Evolutionary conservation across 2,113 vertebrate genomes (phyloP).

Genomic region (Amblyopsis rosae): DNA sequence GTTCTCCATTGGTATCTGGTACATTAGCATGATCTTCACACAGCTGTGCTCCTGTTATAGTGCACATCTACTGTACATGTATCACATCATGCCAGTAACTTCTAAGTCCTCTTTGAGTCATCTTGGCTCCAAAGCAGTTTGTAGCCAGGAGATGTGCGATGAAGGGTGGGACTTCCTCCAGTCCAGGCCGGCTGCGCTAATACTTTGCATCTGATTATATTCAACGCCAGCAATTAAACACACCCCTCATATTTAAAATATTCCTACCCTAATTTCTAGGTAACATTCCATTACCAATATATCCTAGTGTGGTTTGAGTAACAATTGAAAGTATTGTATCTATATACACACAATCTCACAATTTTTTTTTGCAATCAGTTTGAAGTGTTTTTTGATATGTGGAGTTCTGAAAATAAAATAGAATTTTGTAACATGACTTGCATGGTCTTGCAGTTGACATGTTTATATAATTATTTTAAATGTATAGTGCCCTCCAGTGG

Average conservation of each 20-base stretch:
- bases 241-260: conserved; percentile 3
- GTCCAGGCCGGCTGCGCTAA: background rate
- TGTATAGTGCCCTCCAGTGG: conserved; percentile 40
- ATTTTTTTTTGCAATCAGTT: conserved; percentile 72
- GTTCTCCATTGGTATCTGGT: background rate
- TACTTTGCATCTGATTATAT: background rate
- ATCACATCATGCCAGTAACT: background rate
- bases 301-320: conserved; percentile 51
- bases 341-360: conserved; percentile 36
- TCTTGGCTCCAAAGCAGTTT: conserved; percentile 34
- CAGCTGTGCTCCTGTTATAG: background rate
- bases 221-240: no score
- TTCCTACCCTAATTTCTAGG: conserved; percentile 31
- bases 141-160: conserved; percentile 33
- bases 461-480: background rate
- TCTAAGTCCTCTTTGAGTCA: conserved; percentile 35
- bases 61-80: no score
- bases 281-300: conserved; percentile 46
- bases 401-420: conserved; percentile 85
- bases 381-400: conserved; percentile 77
- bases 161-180: conserved; percentile 23
- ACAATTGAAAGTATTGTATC: conserved; percentile 43
- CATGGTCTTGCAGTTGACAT: background rate
- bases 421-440: conserved; percentile 79
- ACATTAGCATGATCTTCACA: background rate